These are phyloP conservation scores for Chironomus riparius DNA, from an alignment of 2,888 invertebrate genomes.

Conservation along the genomic window DNA sequence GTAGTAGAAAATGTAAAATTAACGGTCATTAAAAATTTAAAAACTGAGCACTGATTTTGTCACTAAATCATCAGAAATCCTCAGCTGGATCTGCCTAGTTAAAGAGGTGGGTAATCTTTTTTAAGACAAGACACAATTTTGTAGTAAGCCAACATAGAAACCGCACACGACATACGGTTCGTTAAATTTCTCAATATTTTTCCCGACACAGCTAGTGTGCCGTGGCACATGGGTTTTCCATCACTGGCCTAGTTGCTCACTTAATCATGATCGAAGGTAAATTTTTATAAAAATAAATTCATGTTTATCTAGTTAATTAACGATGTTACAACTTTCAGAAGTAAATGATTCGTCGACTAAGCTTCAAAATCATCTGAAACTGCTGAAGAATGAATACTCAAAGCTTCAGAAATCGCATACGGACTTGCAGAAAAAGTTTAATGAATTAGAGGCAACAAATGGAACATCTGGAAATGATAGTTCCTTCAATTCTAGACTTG, in stretches of 20 bases:
- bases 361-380: slow-evolving; percentile 72
- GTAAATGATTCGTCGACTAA: slow-evolving; percentile 37
- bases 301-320: neutral
- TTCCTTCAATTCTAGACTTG: slow-evolving; percentile 75
- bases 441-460: slow-evolving; percentile 58
- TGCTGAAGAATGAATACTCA: slow-evolving; percentile 84
- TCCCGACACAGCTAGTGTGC: too few species aligned
- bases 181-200: too few species aligned
- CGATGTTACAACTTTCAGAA: neutral
- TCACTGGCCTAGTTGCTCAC: too few species aligned
- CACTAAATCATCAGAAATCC: too few species aligned
- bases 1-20: neutral
- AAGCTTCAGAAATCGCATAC: slow-evolving; percentile 74
- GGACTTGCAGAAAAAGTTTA: slow-evolving; percentile 77
- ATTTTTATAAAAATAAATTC: neutral
- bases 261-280: slow-evolving; percentile 14
- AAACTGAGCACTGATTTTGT: too few species aligned
- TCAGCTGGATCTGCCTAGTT: too few species aligned
- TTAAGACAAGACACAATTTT: too few species aligned
- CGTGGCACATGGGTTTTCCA: too few species aligned
- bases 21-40: neutral
- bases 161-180: too few species aligned
- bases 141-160: too few species aligned
- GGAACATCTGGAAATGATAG: slow-evolving; percentile 48
- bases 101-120: too few species aligned